Evolutionary conservation across 2,888 invertebrate genomes (phyloP), one percentile per base, ranked within the genome.

Genomic region (Cerceris rybyensis): DNA sequence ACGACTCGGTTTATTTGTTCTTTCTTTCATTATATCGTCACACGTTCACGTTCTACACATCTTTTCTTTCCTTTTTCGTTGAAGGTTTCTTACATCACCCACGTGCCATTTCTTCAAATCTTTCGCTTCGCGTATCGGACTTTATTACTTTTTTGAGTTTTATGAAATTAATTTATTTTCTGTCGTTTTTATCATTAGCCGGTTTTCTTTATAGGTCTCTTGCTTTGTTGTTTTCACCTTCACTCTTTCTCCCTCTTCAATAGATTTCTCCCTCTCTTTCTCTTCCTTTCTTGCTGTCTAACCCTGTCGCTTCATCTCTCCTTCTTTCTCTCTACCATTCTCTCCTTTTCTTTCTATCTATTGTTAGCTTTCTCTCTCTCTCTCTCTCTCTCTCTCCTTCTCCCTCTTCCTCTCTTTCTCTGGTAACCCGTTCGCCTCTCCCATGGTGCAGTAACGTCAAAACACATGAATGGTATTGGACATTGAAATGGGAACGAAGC

Each of bases 391-490:
- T 57, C 50, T 13, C 50, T 13, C 13, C 50, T 50, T 13, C 50
- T 13, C 50, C 9, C n/a, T 50, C 0, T 7, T 6, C 6, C 11
- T n/a, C 39, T 61, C 41, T 11, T 16, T 16, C 43, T 59, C 13
- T 11, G 9, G 0, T 55, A n/a, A 6, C 14, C 28, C 8, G 16
- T 46, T 67, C 39, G 60, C 76, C 60, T 73, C 63, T 50, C 46
- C 42, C 14, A 60, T 69, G 42, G 70, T 14, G 54, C 66, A 58
- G 75, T 78, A 70, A 78, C 77, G 73, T 75, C 70, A 74, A 78
- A 78, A 78, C 67, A 69, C 70, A 74, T 75, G 72, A 78, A 70
- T 70, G 78, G 78, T 75, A 70, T 78, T 73, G 73, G 78, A 70
- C 61, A 78, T 70, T 74, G 80, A 77, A 77, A 79, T 72, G 70